Conservation (phyloP, 2,888 invertebrate species). For the Anthrax anthrax region DNA sequence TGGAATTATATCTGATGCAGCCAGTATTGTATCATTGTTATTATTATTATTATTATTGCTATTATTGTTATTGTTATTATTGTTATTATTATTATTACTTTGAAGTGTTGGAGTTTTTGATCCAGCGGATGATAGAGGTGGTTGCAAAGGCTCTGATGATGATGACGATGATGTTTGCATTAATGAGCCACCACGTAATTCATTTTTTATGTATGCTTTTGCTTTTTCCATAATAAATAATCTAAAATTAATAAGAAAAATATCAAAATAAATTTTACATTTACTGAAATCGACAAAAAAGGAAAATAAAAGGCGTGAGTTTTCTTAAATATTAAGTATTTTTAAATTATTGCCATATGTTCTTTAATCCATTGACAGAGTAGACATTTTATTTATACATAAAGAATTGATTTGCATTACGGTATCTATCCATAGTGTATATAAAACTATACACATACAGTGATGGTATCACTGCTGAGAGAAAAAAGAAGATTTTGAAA, state of each 20-base stretch:
- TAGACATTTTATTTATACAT: too few relatives aligned
- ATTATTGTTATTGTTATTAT: conserved; percentile 16
- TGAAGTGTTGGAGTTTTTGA: not conserved
- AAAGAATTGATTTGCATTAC: too few relatives aligned
- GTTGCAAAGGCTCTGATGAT: conserved; percentile 3
- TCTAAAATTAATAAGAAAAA: not conserved
- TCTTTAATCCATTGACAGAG: too few relatives aligned
- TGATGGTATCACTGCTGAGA: too few relatives aligned
- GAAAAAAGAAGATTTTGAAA: too few relatives aligned
- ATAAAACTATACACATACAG: too few relatives aligned
- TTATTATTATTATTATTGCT: not conserved
- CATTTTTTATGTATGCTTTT: conserved; percentile 58
- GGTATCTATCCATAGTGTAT: too few relatives aligned
- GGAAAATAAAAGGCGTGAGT: too few relatives aligned
- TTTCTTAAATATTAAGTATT: too few relatives aligned
- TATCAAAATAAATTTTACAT: not conserved
- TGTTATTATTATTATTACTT: conserved; percentile 13
- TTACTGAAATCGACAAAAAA: too few relatives aligned
- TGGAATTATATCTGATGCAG: conserved; percentile 14
- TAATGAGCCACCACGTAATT: conserved; percentile 41
- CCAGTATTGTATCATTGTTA: not conserved
- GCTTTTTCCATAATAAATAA: conserved; percentile 44
- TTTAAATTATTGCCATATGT: not conserved
- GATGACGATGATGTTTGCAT: conserved; percentile 13
- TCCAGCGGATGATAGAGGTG: conserved; percentile 3